These are phyloP conservation scores for Leptopilina myrica DNA, from an alignment of 2,888 invertebrate species.

Conservation along the genomic window DNA sequence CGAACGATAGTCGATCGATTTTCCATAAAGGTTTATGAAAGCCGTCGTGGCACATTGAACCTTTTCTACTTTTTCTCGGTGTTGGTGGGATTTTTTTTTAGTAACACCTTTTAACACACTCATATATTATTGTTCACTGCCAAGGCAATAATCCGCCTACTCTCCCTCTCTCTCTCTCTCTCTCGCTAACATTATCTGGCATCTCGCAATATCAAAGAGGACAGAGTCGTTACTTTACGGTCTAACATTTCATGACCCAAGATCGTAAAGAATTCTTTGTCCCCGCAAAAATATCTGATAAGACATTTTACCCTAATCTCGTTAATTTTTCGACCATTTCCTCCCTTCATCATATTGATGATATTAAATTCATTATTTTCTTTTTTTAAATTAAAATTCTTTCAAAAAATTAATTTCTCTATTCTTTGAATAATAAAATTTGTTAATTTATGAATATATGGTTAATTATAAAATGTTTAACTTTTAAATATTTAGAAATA, in stretches of 20 bases:
- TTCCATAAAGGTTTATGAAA: slow-evolving; percentile 66
- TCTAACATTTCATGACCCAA: slow-evolving; percentile 4
- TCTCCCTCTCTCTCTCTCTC: background rate
- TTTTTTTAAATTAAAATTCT: background rate
- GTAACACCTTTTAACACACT: slow-evolving; percentile 17
- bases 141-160: slow-evolving; percentile 30
- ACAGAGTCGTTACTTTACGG: slow-evolving; percentile 21
- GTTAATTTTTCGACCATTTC: background rate
- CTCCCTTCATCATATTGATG: background rate
- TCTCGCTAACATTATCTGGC: slow-evolving; percentile 9
- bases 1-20: slow-evolving; percentile 67
- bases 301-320: slow-evolving; percentile 1
- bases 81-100: background rate
- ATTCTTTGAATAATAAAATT: too few species aligned
- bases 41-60: slow-evolving; percentile 58
- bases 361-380: background rate
- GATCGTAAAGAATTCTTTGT: slow-evolving; percentile 28
- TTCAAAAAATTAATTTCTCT: background rate
- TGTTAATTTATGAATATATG: too few species aligned
- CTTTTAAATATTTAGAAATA: too few species aligned
- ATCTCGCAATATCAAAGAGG: slow-evolving; percentile 22
- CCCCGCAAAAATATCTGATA: background rate
- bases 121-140: slow-evolving; percentile 10
- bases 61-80: slow-evolving; percentile 47
- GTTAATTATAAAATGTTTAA: too few species aligned